phyloP scores from a whole-genome alignment of 2,113 vertebrate species.

The Todiramphus saurophagus region DNA sequence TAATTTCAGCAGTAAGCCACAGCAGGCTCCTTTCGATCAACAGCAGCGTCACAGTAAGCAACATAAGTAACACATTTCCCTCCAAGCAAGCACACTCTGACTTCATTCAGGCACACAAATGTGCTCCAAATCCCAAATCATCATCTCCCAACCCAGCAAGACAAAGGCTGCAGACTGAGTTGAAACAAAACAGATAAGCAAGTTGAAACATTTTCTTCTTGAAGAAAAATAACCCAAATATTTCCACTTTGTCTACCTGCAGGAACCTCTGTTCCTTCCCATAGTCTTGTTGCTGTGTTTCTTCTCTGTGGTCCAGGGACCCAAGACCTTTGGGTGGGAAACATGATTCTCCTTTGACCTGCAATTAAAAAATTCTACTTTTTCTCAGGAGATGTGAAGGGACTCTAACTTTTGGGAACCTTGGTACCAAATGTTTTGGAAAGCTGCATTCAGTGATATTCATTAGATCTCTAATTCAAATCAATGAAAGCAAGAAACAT shows the following conservation, averaged over 20 bases:
- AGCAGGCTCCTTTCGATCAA: constrained; percentile 58
- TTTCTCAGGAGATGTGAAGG: not conserved
- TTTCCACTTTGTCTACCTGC: not conserved
- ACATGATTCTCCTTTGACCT: not conserved
- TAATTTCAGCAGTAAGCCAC: constrained; percentile 48
- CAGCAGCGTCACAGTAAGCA: constrained; percentile 20
- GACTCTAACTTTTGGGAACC: not conserved
- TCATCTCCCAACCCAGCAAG: constrained; percentile 26
- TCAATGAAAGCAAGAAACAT: not conserved
- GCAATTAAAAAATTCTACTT: not conserved
- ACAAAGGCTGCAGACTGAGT: constrained; percentile 44
- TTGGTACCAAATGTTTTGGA: not conserved
- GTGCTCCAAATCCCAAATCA: constrained; percentile 20
- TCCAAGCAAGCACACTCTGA: not conserved
- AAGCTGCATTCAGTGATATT: not conserved
- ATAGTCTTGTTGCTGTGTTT: not conserved
- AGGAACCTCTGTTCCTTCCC: not conserved
- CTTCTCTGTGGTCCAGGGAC: not conserved
- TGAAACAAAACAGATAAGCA: constrained; percentile 41
- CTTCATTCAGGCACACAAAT: constrained; percentile 41
- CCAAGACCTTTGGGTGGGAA: not conserved
- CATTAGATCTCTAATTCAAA: not conserved
- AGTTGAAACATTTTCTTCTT: not conserved
- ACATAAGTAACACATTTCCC: constrained; percentile 25
- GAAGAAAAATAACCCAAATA: not conserved